phyloP scores from a whole-genome alignment of 1,140 invertebrate genomes.

The Episyrphus balteatus region DNA sequence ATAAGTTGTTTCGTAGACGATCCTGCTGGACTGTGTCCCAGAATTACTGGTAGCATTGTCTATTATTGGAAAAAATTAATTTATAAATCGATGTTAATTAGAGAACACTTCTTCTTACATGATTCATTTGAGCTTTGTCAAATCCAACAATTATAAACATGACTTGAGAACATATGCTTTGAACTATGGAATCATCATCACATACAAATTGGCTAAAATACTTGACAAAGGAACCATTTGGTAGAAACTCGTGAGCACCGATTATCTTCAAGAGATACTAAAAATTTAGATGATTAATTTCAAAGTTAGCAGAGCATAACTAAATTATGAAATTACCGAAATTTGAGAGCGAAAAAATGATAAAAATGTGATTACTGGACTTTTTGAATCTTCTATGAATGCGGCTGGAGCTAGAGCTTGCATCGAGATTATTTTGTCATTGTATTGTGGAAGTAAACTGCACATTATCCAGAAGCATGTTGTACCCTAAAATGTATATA shows the following conservation, averaged over 20 bases:
- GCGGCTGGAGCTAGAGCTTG: constrained; percentile 53
- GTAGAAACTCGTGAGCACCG: constrained; percentile 46
- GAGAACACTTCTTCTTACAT: constrained; percentile 25
- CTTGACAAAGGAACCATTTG: constrained; percentile 37
- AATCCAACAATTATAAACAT: constrained; percentile 48
- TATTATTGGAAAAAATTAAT: neutral
- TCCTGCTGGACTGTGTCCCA: constrained; percentile 66
- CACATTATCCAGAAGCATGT: constrained; percentile 51
- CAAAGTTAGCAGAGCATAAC: neutral
- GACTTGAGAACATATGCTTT: constrained; percentile 44
- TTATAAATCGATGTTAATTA: neutral
- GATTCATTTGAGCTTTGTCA: constrained; percentile 43
- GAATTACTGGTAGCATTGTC: constrained; percentile 58
- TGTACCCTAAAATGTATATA: constrained; percentile 50
- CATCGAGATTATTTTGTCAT: constrained; percentile 46
- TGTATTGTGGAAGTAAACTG: constrained; percentile 52
- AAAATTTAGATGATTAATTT: neutral
- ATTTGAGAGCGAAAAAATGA: constrained; percentile 25
- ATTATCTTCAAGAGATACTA: constrained; percentile 24
- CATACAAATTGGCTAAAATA: constrained; percentile 37
- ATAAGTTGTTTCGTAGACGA: constrained; percentile 63
- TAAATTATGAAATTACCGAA: constrained; percentile 14
- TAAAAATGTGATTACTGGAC: constrained; percentile 29
- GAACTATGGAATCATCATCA: constrained; percentile 35
- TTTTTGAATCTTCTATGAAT: constrained; percentile 33